These are phyloP conservation scores for Solen grandis DNA, from an alignment of 1,140 invertebrate genomes.

Conservation along the genomic window DNA sequence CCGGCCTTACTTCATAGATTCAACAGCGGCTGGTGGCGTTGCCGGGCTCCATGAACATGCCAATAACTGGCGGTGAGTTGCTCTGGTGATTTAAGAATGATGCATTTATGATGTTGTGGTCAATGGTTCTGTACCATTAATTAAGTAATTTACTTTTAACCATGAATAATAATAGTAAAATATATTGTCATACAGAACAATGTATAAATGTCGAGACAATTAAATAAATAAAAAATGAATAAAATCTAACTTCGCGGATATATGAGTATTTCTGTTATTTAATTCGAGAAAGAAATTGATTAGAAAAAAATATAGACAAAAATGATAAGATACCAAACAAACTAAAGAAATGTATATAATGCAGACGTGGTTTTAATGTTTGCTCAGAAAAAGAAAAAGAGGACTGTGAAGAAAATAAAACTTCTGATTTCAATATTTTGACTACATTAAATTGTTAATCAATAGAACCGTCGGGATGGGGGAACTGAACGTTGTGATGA, in stretches of 20 bases:
- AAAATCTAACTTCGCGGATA: not conserved
- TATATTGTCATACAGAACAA: not conserved
- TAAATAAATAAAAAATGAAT: not conserved
- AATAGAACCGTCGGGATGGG: constrained; percentile 68
- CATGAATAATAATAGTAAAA: not conserved
- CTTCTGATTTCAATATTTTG: too few relatives aligned
- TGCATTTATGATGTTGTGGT: not conserved
- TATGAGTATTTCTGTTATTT: too few relatives aligned
- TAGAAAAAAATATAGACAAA: too few relatives aligned
- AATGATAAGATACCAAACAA: too few relatives aligned
- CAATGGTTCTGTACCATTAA: not conserved
- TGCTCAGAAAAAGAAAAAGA: too few relatives aligned
- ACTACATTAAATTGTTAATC: too few relatives aligned
- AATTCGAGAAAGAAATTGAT: too few relatives aligned
- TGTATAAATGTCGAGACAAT: not conserved
- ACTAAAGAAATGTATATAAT: too few relatives aligned
- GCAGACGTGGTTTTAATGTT: too few relatives aligned
- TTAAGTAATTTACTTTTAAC: not conserved
- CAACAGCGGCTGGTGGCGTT: constrained; percentile 12
- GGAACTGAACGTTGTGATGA: constrained; percentile 66
- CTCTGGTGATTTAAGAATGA: not conserved
- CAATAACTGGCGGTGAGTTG: constrained; percentile 63
- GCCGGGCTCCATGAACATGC: constrained; percentile 67
- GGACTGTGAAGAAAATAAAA: too few relatives aligned
- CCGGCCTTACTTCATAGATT: constrained; percentile 38